These are phyloP conservation scores for Sinonovacula constricta DNA, from an alignment of 1,140 invertebrate species.

Conservation along the genomic window DNA sequence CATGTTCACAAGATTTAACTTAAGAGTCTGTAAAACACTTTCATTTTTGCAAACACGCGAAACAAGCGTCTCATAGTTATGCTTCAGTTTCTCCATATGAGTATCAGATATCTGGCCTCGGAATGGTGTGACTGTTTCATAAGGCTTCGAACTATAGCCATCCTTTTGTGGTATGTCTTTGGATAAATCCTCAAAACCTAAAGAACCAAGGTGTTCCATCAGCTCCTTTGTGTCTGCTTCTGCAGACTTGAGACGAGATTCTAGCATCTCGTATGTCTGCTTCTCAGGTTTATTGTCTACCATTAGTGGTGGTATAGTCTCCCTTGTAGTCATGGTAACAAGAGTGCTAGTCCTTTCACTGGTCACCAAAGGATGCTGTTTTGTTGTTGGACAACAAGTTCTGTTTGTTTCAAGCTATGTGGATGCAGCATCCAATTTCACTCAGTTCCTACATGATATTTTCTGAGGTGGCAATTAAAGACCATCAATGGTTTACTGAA, in stretches of 20 bases:
- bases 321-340: conserved; percentile 47
- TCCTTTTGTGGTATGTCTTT: background rate
- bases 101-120: conserved; percentile 13
- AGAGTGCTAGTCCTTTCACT: too few species aligned
- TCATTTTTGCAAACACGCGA: conserved; percentile 65
- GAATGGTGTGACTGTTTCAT: conserved; percentile 34
- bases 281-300: conserved; percentile 40
- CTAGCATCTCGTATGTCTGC: conserved; percentile 58
- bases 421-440: too few species aligned
- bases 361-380: too few species aligned
- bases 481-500: too few species aligned
- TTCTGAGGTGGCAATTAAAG: too few species aligned
- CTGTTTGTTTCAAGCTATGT: too few species aligned
- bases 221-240: conserved; percentile 61
- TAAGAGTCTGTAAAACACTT: conserved; percentile 65
- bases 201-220: conserved; percentile 52
- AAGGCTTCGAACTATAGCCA: background rate
- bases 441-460: too few species aligned
- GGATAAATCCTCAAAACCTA: conserved; percentile 41
- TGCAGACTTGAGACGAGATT: conserved; percentile 61
- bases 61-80: conserved; percentile 62
- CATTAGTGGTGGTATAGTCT: conserved; percentile 62
- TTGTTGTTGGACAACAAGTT: too few species aligned
- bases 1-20: conserved; percentile 57
- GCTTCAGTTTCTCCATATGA: conserved; percentile 50